Percentiles rank a stretch among this genome's conserved stretches.
Conservation (phyloP, 2,888 invertebrate species). For the Lobophora halterata region DNA sequence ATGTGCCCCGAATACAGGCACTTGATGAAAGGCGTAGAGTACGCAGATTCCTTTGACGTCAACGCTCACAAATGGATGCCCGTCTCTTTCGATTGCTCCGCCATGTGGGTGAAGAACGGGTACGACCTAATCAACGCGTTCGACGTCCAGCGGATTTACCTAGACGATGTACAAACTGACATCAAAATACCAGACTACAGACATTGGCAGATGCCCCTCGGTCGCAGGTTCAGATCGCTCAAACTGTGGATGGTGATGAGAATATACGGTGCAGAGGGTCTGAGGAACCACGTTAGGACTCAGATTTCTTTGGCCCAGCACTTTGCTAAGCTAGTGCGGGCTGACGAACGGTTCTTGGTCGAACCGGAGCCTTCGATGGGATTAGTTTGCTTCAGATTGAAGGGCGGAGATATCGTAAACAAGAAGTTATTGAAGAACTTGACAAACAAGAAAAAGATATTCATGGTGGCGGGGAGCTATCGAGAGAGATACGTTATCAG, state of each 20-base stretch:
- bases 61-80: slow-evolving; percentile 98
- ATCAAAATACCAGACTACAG: slow-evolving; percentile 83
- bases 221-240: slow-evolving; percentile 92
- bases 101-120: slow-evolving; percentile 94
- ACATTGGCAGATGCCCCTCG: slow-evolving; percentile 94
- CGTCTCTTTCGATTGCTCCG: slow-evolving; percentile 97
- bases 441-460: slow-evolving; percentile 88
- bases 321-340: slow-evolving; percentile 86
- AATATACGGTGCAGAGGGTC: slow-evolving; percentile 89
- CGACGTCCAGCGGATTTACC: slow-evolving; percentile 94
- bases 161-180: slow-evolving; percentile 82
- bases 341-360: slow-evolving; percentile 90
- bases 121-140: slow-evolving; percentile 91
- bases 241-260: slow-evolving; percentile 97
- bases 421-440: slow-evolving; percentile 86
- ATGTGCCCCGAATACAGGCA: slow-evolving; percentile 95
- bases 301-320: slow-evolving; percentile 88
- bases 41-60: slow-evolving; percentile 94
- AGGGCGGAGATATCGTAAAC: slow-evolving; percentile 85
- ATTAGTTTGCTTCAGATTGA: slow-evolving; percentile 93
- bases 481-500: slow-evolving; percentile 86
- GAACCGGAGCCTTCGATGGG: slow-evolving; percentile 87
- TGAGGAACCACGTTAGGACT: slow-evolving; percentile 88
- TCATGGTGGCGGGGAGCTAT: slow-evolving; percentile 89
- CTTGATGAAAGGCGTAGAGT: slow-evolving; percentile 88